phyloP scores from a whole-genome alignment of 2,888 invertebrate genomes.

The Himalopsyche tibetana region DNA sequence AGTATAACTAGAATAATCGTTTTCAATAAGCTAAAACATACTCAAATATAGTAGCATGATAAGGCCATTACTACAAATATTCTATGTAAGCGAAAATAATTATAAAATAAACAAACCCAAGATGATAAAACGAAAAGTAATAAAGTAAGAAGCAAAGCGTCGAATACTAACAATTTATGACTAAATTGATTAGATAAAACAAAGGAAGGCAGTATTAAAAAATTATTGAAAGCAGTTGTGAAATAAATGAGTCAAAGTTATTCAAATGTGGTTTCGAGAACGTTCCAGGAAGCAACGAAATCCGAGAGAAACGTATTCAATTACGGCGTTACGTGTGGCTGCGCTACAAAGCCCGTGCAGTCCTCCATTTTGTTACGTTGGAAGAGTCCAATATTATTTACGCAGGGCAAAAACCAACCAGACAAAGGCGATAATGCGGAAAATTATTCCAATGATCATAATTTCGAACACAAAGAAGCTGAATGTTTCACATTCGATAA shows the following conservation, averaged over 20 bases:
- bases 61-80: too few relatives aligned
- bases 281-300: background rate
- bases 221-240: background rate
- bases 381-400: constrained; percentile 9
- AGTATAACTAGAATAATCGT: too few relatives aligned
- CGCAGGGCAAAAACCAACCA: too few relatives aligned
- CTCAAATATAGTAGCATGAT: too few relatives aligned
- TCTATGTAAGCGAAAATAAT: too few relatives aligned
- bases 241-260: background rate
- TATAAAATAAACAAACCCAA: too few relatives aligned
- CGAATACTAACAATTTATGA: background rate
- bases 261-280: background rate
- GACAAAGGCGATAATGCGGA: background rate
- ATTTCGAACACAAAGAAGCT: too few relatives aligned
- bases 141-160: background rate
- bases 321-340: background rate
- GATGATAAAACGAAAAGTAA: background rate
- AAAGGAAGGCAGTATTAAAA: background rate
- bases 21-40: too few relatives aligned
- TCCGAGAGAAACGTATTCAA: background rate
- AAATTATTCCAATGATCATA: background rate
- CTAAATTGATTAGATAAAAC: background rate
- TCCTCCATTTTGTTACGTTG: background rate
- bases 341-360: background rate
- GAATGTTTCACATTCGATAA: too few relatives aligned